These are phyloP conservation scores for Gouania willdenowi DNA, from an alignment of 2,797 vertebrate genomes.

Conservation along the genomic window DNA sequence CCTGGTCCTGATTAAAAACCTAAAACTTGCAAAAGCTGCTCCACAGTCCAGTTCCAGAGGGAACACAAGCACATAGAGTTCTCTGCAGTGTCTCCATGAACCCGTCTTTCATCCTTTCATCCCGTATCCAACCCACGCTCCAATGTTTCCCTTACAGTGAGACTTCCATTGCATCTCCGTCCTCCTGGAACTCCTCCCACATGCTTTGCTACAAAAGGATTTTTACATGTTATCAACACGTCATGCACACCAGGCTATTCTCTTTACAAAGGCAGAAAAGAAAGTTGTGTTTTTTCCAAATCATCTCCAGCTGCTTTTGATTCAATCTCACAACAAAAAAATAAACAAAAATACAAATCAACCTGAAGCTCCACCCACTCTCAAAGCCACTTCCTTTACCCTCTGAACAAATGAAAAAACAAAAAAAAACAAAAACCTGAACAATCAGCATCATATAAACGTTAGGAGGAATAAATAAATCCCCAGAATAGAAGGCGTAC, in stretches of 20 bases:
- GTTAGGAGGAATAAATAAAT: constrained; percentile 17
- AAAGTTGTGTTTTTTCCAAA: constrained; percentile 57
- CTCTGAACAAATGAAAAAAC: constrained; percentile 42
- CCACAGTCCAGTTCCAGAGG: constrained; percentile 36
- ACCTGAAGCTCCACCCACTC: constrained; percentile 43
- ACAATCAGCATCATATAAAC: constrained; percentile 59
- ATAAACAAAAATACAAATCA: constrained; percentile 22
- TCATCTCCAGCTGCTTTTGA: constrained; percentile 53
- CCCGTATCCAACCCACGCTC: constrained; percentile 12
- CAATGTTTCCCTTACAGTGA: constrained; percentile 2
- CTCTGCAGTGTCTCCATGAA: constrained; percentile 50
- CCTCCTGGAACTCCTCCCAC: constrained; percentile 26
- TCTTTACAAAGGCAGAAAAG: constrained; percentile 76
- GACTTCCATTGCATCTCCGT: constrained; percentile 31
- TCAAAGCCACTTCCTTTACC: constrained; percentile 35
- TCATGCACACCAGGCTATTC: constrained; percentile 81
- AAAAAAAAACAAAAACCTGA: too few species aligned
- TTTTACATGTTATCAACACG: constrained; percentile 74
- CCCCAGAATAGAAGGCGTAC: constrained; percentile 25
- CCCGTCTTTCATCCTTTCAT: constrained; percentile 14
- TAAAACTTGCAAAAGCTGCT: constrained; percentile 40
- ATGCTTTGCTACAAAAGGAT: constrained; percentile 78
- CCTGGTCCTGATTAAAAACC: constrained; percentile 25
- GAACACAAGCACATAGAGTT: constrained; percentile 30
- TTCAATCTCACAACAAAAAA: constrained; percentile 41